Conservation (phyloP, 2,888 invertebrate species). For the Tipula vernalis region DNA sequence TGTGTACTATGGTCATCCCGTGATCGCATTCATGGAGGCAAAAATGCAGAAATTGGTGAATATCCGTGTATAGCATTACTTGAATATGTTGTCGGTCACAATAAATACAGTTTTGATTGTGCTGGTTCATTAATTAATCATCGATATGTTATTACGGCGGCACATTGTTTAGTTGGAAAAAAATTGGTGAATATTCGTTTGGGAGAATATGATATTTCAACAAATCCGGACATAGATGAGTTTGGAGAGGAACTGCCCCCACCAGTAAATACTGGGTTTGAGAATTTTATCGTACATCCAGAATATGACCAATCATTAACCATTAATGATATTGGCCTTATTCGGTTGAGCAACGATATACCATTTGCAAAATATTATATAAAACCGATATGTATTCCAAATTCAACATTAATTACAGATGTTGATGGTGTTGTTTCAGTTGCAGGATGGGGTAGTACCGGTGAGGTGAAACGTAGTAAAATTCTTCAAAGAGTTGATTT, state of each 20-base stretch:
- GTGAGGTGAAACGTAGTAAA: background rate
- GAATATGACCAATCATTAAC: background rate
- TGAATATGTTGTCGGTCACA: background rate
- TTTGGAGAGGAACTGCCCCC: slow-evolving; percentile 32
- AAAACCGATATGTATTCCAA: slow-evolving; percentile 41
- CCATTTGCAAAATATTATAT: slow-evolving; percentile 40
- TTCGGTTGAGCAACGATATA: slow-evolving; percentile 45
- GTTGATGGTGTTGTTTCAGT: background rate
- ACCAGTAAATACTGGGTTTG: slow-evolving; percentile 45
- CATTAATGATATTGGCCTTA: slow-evolving; percentile 54
- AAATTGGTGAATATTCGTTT: slow-evolving; percentile 22
- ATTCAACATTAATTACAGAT: background rate
- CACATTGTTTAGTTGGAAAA: background rate
- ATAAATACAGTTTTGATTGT: background rate
- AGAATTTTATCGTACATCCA: slow-evolving; percentile 46
- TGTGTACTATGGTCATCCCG: background rate
- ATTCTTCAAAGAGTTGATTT: background rate
- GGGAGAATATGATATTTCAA: slow-evolving; percentile 29
- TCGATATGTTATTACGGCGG: background rate
- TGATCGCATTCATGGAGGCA: background rate
- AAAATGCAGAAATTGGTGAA: background rate
- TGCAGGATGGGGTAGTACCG: background rate
- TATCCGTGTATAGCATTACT: background rate
- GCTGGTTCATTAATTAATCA: background rate
- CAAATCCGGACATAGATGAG: slow-evolving; percentile 22